Evolutionary conservation across 2,797 vertebrate genomes (phyloP), one percentile per base, ranked within the genome.

Genomic region (Toxotes lorentzi): DNA sequence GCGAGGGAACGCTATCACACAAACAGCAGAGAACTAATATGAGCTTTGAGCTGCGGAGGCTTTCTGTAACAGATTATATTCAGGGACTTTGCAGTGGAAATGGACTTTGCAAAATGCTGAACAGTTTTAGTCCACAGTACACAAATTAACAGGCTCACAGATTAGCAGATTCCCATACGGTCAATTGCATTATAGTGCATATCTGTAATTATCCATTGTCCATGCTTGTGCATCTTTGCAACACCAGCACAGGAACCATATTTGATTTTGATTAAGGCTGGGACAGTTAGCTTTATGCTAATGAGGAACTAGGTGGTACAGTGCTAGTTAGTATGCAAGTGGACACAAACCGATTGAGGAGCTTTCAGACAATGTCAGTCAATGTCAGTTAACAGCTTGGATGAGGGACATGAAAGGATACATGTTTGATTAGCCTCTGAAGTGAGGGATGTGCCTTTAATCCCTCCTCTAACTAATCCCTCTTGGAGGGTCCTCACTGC

Each of bases 381-480:
- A 40, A 82, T 81, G 85, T 85, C 85, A 70, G 83, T 79, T 80
- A 80, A 65, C 70, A 69, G 73, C 88, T 81, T 70, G 76, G 66
- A 85, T 79, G 69, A 78, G 43, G 68, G 66, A 86, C 76, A 88
- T 83, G 86, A 90, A 84, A 90, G 79, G 78, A 76, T 82, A 70
- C 70, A 79, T 93, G 87, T 94, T 94, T 93, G 90, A 94, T 93
- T 91, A 92, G 90, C 86, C 82, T 87, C 86, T 91, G 81, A 89
- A 87, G 87, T 56, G 86, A 83, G 69, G 61, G 79, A 83, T 82
- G 61, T 88, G 74, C 83, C 79, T 90, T 91, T 92, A 90, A 92
- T 91, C 86, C 86, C 73, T 78, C 71, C 78, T 83, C 75, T 73
- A 68, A 79, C 91, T 92, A 92, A 92, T 93, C 86, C 89, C 78